phyloP scores from a whole-genome alignment of 2,113 vertebrate species.

The Heliornis fulica region DNA sequence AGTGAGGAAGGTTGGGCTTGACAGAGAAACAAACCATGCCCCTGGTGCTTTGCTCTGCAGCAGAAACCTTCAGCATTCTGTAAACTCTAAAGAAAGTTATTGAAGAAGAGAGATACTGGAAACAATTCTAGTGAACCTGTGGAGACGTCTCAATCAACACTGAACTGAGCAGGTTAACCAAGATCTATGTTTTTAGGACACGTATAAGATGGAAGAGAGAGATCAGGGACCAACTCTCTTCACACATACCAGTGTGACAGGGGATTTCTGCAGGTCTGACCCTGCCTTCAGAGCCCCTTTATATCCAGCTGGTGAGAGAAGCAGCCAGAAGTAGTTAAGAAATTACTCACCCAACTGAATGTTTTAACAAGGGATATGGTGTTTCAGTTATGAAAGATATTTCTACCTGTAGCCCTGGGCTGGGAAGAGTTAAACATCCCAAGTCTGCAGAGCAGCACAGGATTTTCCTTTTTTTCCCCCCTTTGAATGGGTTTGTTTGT shows the following conservation, averaged over 20 bases:
- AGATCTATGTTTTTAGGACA: not conserved
- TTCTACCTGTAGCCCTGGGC: not conserved
- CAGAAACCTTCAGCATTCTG: not conserved
- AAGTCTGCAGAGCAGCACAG: not conserved
- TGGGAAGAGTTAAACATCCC: slow-evolving; percentile 18
- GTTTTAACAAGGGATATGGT: not conserved
- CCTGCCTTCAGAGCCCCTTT: not conserved
- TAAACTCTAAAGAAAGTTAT: not conserved
- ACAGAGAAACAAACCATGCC: not conserved
- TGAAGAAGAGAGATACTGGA: not conserved
- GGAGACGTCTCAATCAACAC: not conserved
- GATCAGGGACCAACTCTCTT: not conserved
- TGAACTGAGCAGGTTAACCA: not conserved
- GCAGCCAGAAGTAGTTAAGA: not conserved
- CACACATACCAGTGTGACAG: rapidly evolving
- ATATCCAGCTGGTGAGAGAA: not conserved
- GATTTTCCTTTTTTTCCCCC: not conserved
- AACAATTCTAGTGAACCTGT: not conserved
- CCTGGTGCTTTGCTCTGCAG: not conserved
- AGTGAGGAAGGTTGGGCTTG: not conserved
- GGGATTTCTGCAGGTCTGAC: rapidly evolving
- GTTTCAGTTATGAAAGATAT: not conserved
- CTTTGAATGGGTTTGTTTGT: slow-evolving; percentile 33
- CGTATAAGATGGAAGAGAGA: rapidly evolving
- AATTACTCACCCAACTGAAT: not conserved